Percentiles rank a stretch among this genome's conserved stretches.
These are phyloP conservation scores for Drosophila watanabei DNA, from an alignment of 1,140 invertebrate genomes.

Conservation along the genomic window DNA sequence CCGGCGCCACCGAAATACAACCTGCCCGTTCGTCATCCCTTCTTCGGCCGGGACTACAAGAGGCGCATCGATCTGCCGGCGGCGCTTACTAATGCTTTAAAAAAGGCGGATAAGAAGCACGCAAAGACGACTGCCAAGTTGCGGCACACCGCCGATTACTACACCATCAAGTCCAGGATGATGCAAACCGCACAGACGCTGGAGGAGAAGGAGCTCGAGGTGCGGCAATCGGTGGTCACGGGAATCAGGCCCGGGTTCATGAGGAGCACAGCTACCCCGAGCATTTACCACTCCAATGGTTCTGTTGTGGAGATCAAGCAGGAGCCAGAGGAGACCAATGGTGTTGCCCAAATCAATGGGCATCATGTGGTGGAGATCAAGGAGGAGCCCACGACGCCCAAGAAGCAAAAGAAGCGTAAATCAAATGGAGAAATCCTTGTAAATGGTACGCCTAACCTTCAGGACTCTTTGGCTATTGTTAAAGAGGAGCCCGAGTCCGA, in stretches of 20 bases:
- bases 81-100: conserved; percentile 8
- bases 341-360: neutral
- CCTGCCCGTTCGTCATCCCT: conserved; percentile 57
- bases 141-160: conserved; percentile 38
- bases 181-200: conserved; percentile 42
- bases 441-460: neutral
- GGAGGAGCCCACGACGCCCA: neutral
- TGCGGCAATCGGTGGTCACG: conserved; percentile 64
- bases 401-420: conserved; percentile 11
- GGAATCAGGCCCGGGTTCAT: conserved; percentile 53
- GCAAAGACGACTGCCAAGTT: neutral
- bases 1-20: conserved; percentile 14
- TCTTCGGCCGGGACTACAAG: conserved; percentile 60
- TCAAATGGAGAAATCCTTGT: neutral
- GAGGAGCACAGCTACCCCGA: neutral
- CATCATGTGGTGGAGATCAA: neutral
- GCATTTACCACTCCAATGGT: neutral
- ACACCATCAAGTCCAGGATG: conserved; percentile 43
- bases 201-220: conserved; percentile 58
- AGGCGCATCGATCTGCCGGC: conserved; percentile 38
- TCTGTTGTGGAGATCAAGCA: neutral
- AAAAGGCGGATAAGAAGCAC: conserved; percentile 18
- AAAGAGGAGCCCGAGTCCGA: neutral
- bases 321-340: neutral
- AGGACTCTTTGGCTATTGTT: neutral